Percentiles rank a stretch among this genome's conserved stretches.
Evolutionary conservation across 1,140 invertebrate genomes (phyloP).

Genomic region (Euura lappo): DNA sequence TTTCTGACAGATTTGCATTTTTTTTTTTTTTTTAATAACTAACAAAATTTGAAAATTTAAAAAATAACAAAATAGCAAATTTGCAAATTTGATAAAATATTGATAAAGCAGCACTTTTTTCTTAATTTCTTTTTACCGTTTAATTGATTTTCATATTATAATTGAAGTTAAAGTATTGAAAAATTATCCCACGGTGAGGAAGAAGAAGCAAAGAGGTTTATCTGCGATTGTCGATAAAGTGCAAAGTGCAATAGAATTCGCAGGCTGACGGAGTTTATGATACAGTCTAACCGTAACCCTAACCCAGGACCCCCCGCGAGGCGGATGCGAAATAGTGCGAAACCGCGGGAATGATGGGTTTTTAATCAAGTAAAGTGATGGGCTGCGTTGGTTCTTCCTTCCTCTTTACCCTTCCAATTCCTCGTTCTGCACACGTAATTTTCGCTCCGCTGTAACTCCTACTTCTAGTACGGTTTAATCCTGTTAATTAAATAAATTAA

Average conservation of each 20-base stretch:
- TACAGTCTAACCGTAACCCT: background rate
- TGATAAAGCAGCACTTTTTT: too few species aligned
- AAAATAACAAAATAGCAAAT: too few species aligned
- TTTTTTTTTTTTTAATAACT: too few species aligned
- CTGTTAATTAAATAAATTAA: slow-evolving; percentile 4
- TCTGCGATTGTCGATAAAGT: background rate
- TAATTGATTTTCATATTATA: too few species aligned
- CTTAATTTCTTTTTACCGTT: too few species aligned
- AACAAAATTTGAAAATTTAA: too few species aligned
- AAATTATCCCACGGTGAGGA: too few species aligned
- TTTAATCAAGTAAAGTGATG: background rate
- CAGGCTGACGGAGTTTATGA: too few species aligned
- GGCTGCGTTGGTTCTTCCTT: background rate
- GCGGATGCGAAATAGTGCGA: background rate
- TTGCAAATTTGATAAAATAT: too few species aligned
- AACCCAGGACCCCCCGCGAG: background rate
- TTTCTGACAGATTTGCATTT: too few species aligned
- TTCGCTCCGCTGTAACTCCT: background rate
- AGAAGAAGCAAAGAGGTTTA: background rate
- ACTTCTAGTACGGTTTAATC: background rate
- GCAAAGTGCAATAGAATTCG: too few species aligned
- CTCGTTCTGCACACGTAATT: background rate
- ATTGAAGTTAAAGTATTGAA: too few species aligned
- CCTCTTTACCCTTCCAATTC: background rate
- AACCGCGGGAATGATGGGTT: background rate